These are phyloP conservation scores for Magallana angulata DNA, from an alignment of 1,140 invertebrate species.

Conservation along the genomic window DNA sequence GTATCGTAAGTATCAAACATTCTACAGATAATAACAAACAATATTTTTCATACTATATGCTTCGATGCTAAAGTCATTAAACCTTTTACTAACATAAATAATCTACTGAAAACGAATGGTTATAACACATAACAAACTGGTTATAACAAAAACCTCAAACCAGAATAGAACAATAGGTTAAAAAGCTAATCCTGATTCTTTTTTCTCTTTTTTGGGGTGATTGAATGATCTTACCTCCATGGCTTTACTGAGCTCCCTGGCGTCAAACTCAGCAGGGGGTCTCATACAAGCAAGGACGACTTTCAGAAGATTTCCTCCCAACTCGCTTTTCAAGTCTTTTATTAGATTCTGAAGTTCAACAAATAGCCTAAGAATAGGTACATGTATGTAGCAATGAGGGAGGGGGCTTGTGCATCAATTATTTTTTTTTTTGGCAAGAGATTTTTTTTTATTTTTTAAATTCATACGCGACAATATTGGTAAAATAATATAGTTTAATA, in stretches of 20 bases:
- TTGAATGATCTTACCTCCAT: conserved; percentile 72
- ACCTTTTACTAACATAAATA: no score
- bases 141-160: no score
- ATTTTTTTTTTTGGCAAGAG: no score
- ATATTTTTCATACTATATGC: no score
- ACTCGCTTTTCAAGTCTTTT: conserved; percentile 77
- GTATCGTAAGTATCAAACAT: no score
- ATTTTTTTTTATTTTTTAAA: background rate
- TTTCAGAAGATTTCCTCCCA: conserved; percentile 77
- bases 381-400: background rate
- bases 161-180: no score
- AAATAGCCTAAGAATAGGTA: background rate
- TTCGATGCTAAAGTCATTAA: no score
- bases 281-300: conserved; percentile 74
- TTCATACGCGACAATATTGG: background rate
- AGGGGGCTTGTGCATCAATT: background rate
- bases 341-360: conserved; percentile 73
- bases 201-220: background rate
- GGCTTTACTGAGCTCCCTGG: conserved; percentile 76
- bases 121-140: no score
- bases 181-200: no score
- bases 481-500: no score
- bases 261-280: conserved; percentile 77
- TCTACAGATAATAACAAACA: no score
- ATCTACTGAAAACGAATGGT: no score